These are phyloP conservation scores for Agrilus mali DNA, from an alignment of 2,888 invertebrate genomes.

Conservation along the genomic window DNA sequence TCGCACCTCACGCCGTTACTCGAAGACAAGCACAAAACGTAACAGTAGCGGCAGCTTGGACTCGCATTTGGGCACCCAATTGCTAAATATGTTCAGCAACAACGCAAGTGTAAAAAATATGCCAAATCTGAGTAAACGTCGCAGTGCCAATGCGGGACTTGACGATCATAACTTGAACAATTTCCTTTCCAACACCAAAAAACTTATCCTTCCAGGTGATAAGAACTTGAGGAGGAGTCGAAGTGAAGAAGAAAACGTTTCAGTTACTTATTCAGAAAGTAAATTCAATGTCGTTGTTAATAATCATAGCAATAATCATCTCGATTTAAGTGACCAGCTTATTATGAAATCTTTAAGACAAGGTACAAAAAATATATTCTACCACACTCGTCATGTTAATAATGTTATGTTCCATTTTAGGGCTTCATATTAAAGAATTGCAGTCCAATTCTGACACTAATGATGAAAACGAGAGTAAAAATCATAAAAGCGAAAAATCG, in stretches of 20 bases:
- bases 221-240: constrained; percentile 18
- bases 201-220: constrained; percentile 25
- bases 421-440: constrained; percentile 25
- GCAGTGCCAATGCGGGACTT: constrained; percentile 35
- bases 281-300: constrained; percentile 24
- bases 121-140: constrained; percentile 38
- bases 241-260: constrained; percentile 34
- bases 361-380: too few relatives aligned
- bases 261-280: constrained; percentile 31
- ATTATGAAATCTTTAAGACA: constrained; percentile 29
- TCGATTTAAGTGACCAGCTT: constrained; percentile 31
- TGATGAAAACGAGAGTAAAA: constrained; percentile 10
- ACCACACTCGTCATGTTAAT: too few relatives aligned
- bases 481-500: constrained; percentile 20
- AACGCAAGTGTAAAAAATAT: constrained; percentile 39
- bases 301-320: constrained; percentile 22
- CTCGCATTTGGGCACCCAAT: constrained; percentile 62
- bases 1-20: constrained; percentile 10
- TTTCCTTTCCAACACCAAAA: constrained; percentile 26
- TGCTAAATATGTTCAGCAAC: constrained; percentile 48
- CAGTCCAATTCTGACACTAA: constrained; percentile 11
- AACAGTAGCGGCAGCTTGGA: constrained; percentile 69
- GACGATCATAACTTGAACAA: constrained; percentile 33
- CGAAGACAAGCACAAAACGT: constrained; percentile 17
- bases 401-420: too few relatives aligned